Evolutionary conservation across 2,797 vertebrate species (phyloP), one percentile per base, ranked within the genome.

Genomic region (Pseudocheirus occidentalis): DNA sequence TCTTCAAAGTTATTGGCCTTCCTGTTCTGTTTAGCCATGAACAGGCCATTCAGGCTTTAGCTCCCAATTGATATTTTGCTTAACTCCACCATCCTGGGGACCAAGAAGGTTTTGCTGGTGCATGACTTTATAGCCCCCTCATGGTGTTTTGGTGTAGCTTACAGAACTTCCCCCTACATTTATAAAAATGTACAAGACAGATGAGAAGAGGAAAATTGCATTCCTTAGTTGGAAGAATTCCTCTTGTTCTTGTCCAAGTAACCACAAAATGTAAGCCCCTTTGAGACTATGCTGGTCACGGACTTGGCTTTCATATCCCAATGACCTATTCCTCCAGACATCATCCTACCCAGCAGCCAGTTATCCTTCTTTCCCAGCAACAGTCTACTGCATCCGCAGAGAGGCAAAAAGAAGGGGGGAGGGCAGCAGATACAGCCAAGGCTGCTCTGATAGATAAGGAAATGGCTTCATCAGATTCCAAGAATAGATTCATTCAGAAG

Each of bases 241-340:
- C 97, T 98, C 98, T 98, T 97, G 97, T 97, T 98, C 98, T 98
- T 97, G 97, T 98, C 98, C 98, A 98, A 96, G 97, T 98, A 96
- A 28, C 98, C 98, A 98, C 98, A 98, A 96, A 90, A 96, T 95
- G 96, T 98, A 90, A 96, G 93, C 97, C 97, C 98, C 97, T 98
- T 98, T 92, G 13, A 81, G 98, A 97, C 91, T 73, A 55, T 89
- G 95, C 98, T 96, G 98, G 98, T 98, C 98, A 98, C 95, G 97
- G 27, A 97, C 97, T 98, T 98, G 96, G 98, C 98, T 97, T 97
- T 97, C 3, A 98, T 98, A 95, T 97, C 97, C 98, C 97, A 87
- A 97, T 97, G 98, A 98, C 98, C 97, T 97, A 97, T 87, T 98
- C 94, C 0, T 97, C 97, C 95, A 97, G 97, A 97, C 98, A 96